phyloP scores from a whole-genome alignment of 1,140 invertebrate genomes.

The Drosophila bocqueti region DNA sequence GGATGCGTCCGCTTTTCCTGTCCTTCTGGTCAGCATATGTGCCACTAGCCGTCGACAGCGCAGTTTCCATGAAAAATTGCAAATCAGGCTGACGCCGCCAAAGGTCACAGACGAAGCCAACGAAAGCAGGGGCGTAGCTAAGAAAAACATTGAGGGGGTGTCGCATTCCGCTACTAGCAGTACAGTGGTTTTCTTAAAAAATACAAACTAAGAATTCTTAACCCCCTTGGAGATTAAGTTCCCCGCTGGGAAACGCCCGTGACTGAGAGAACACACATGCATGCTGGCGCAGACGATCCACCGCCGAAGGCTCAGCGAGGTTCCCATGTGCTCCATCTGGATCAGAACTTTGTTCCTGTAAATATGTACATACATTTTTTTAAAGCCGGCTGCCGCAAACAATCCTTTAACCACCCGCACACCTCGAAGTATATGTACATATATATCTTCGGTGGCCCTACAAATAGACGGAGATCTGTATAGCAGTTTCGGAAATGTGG shows the following conservation, averaged over 20 bases:
- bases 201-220: neutral
- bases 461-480: neutral
- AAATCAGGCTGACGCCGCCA: constrained; percentile 66
- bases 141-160: neutral
- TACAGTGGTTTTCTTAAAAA: neutral
- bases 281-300: constrained; percentile 1
- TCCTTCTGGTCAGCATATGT: constrained; percentile 77
- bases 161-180: no score
- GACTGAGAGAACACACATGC: neutral
- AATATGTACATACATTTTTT: constrained; percentile 16
- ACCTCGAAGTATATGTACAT: neutral
- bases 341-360: constrained; percentile 7
- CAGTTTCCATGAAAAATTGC: constrained; percentile 79
- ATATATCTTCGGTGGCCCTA: neutral
- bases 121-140: constrained; percentile 14
- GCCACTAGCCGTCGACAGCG: constrained; percentile 49
- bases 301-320: neutral
- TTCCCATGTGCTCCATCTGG: constrained; percentile 33
- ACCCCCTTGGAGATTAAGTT: neutral
- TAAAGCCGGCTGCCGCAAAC: neutral
- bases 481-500: constrained; percentile 22
- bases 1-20: constrained; percentile 28
- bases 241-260: neutral
- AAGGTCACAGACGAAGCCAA: constrained; percentile 49
- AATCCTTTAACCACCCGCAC: constrained; percentile 45